A percentile compares a stretch with the other conserved stretches of the same genome.
phyloP scores from a whole-genome alignment of 2,797 vertebrate species.

The Phalanger gymnotis region DNA sequence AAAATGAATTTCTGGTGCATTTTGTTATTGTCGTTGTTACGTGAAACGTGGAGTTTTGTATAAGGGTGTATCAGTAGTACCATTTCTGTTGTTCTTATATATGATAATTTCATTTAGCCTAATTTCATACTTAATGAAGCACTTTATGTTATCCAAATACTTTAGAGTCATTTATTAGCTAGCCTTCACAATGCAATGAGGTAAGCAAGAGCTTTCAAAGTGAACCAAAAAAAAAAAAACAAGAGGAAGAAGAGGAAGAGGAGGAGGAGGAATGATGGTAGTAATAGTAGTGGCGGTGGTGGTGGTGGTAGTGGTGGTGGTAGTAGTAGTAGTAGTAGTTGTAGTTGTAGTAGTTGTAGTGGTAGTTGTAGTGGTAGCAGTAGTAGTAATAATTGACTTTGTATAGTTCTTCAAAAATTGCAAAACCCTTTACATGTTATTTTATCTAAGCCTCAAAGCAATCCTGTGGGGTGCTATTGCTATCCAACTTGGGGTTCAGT shows the following conservation, averaged over 20 bases:
- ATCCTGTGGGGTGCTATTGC: background rate
- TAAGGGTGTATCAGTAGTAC: background rate
- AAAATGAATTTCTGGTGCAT: background rate
- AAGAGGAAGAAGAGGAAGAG: background rate
- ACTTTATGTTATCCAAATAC: background rate
- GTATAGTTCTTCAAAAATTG: background rate
- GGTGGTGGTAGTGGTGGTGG: too few species aligned
- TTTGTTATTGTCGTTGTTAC: background rate
- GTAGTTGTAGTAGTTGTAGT: too few species aligned
- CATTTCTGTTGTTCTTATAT: background rate
- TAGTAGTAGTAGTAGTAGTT: too few species aligned
- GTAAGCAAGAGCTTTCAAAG: background rate
- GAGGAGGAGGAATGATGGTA: too few species aligned
- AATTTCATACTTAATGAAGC: conserved; percentile 2
- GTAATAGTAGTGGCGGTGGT: background rate
- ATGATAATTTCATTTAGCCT: conserved; percentile 30
- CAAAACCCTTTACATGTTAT: background rate
- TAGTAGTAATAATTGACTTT: background rate
- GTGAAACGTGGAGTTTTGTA: background rate
- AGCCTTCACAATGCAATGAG: background rate
- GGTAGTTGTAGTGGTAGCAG: background rate
- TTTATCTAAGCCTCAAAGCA: background rate
- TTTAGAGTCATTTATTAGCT: conserved; percentile 25
- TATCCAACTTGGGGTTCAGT: background rate
- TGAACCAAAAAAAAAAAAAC: background rate